phyloP scores from a whole-genome alignment of 2,113 vertebrate genomes.

The Zosterops borbonicus region DNA sequence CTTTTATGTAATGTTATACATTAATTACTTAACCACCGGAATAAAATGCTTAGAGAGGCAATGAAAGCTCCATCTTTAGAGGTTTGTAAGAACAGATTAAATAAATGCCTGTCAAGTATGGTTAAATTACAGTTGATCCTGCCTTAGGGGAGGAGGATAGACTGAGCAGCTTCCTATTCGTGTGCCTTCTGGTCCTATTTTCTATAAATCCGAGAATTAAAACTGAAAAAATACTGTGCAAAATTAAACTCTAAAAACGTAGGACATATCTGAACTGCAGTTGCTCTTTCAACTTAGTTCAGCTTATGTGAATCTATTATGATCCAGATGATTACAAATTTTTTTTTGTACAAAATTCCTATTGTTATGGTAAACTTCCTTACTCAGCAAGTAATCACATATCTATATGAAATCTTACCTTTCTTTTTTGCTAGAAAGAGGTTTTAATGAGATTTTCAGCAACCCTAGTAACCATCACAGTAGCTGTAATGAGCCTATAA shows the following conservation, averaged over 20 bases:
- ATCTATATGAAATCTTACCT: background rate
- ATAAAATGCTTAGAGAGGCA: conserved; percentile 48
- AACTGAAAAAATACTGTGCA: background rate
- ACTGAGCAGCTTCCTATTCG: background rate
- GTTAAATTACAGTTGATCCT: conserved; percentile 34
- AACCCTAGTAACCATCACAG: background rate
- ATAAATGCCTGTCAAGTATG: conserved; percentile 60
- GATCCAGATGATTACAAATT: background rate
- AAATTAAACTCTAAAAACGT: background rate
- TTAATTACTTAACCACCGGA: conserved; percentile 34
- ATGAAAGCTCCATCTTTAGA: background rate
- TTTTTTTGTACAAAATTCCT: background rate
- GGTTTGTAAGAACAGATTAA: conserved; percentile 33
- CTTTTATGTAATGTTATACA: conserved; percentile 7
- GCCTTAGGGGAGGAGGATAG: conserved; percentile 16
- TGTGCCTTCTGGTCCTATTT: conserved; percentile 6
- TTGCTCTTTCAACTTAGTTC: background rate
- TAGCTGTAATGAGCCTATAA: background rate
- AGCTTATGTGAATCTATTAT: background rate
- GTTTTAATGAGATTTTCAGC: background rate
- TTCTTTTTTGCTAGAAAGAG: background rate
- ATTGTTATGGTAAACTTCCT: background rate
- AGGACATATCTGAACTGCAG: background rate
- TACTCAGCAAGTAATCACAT: background rate
- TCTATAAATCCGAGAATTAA: conserved; percentile 7